These are phyloP conservation scores for Pygathrix nemaeus DNA, from an alignment of 2,113 vertebrate species.

Conservation along the genomic window DNA sequence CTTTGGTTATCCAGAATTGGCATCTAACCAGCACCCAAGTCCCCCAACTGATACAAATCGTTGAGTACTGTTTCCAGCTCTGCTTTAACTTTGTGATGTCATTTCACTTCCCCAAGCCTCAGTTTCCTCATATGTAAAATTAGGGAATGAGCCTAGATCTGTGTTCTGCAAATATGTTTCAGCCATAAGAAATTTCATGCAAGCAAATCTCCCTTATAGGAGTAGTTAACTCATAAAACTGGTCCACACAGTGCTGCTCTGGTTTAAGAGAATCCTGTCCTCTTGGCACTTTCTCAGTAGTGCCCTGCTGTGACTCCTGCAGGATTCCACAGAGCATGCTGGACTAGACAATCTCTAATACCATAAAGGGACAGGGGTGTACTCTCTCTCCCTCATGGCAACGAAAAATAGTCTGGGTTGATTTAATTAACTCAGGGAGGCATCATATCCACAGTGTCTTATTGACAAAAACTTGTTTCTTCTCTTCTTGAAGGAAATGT, in stretches of 20 bases:
- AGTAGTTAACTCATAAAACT: background rate
- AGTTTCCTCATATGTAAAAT: background rate
- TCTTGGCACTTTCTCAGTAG: background rate
- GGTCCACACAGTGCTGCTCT: background rate
- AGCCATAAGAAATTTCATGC: background rate
- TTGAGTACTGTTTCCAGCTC: background rate
- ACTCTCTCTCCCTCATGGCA: background rate
- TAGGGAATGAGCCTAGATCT: background rate
- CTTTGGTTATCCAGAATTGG: background rate
- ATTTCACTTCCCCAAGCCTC: background rate
- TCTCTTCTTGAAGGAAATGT: background rate
- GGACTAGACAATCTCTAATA: background rate
- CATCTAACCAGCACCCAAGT: background rate
- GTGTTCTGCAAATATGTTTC: background rate
- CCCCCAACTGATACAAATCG: background rate
- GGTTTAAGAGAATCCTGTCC: background rate
- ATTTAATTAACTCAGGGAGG: background rate
- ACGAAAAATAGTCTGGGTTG: background rate
- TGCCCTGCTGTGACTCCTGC: background rate
- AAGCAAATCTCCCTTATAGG: background rate
- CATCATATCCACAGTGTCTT: background rate
- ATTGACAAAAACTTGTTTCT: background rate
- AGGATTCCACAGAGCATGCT: background rate
- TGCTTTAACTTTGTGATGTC: background rate
- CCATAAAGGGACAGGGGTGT: background rate